Percentiles rank a stretch among this genome's conserved stretches.
phyloP scores from a whole-genome alignment of 2,797 vertebrate genomes.

The Meda fulgida region DNA sequence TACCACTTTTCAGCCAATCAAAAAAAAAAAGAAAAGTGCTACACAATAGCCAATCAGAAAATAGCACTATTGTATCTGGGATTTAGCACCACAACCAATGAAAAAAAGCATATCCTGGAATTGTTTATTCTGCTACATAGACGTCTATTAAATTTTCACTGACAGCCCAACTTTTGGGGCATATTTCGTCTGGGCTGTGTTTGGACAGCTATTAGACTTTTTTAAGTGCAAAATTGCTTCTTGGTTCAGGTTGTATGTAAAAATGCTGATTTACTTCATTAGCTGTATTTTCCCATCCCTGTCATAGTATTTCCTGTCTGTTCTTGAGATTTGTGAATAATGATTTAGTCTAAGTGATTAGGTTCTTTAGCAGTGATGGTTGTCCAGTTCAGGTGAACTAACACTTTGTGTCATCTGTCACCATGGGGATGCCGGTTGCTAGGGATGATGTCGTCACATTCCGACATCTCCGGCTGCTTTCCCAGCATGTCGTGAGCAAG shows the following conservation, averaged over 20 bases:
- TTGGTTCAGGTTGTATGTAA: neutral
- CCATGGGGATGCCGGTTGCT: conserved; percentile 14
- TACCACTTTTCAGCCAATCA: no score
- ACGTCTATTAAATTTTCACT: no score
- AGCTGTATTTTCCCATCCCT: neutral
- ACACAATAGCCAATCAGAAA: no score
- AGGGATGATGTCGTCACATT: conserved; percentile 24
- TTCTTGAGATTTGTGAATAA: neutral
- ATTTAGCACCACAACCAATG: no score
- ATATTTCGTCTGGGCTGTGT: no score
- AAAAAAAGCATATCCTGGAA: no score
- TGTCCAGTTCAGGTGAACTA: conserved; percentile 4
- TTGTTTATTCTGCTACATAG: no score
- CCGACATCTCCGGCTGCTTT: conserved; percentile 53
- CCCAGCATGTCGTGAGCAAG: conserved; percentile 59
- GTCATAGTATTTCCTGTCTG: neutral
- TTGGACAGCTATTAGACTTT: no score
- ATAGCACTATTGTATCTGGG: no score
- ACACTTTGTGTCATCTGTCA: conserved; percentile 10
- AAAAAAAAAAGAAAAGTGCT: no score
- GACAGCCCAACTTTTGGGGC: no score
- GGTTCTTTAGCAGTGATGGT: neutral
- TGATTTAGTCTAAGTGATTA: neutral
- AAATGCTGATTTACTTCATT: neutral
- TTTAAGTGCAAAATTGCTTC: no score